Percentiles rank a stretch among this genome's conserved stretches.
These are phyloP conservation scores for Potorous gilbertii DNA, from an alignment of 2,797 vertebrate genomes.

Conservation along the genomic window DNA sequence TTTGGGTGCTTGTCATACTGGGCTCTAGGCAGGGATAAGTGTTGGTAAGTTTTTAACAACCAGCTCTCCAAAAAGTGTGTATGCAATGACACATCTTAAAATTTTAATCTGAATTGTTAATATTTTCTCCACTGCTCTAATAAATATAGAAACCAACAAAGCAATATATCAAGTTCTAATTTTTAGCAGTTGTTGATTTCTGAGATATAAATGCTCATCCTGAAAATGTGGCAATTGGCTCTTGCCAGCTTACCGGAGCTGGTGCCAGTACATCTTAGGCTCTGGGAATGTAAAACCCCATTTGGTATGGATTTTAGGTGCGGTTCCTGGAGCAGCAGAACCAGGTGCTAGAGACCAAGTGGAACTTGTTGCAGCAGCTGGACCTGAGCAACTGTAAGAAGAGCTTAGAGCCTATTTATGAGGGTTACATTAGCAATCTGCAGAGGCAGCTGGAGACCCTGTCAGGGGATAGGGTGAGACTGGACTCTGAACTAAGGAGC, in stretches of 20 bases:
- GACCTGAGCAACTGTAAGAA: conserved; percentile 87
- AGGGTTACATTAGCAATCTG: conserved; percentile 90
- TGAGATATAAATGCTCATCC: neutral
- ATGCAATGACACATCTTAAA: neutral
- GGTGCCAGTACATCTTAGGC: neutral
- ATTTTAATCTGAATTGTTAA: neutral
- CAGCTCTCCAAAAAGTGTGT: neutral
- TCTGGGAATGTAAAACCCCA: neutral
- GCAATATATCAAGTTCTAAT: neutral
- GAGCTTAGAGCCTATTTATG: conserved; percentile 89
- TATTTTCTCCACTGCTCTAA: neutral
- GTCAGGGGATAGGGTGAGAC: conserved; percentile 88
- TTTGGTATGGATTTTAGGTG: conserved; percentile 72
- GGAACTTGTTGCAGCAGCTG: conserved; percentile 84
- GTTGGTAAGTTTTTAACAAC: neutral
- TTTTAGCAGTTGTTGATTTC: neutral
- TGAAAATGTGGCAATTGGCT: too few species aligned
- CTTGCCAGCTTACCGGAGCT: neutral
- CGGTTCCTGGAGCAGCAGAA: conserved; percentile 82
- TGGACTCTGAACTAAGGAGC: conserved; percentile 89
- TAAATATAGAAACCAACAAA: neutral
- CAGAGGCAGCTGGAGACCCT: conserved; percentile 89
- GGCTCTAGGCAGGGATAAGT: neutral
- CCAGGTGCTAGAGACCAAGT: conserved; percentile 81
- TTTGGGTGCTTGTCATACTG: neutral